Evolutionary conservation across 2,797 vertebrate genomes (phyloP).

Genomic region (Pachyuromys duprasi): DNA sequence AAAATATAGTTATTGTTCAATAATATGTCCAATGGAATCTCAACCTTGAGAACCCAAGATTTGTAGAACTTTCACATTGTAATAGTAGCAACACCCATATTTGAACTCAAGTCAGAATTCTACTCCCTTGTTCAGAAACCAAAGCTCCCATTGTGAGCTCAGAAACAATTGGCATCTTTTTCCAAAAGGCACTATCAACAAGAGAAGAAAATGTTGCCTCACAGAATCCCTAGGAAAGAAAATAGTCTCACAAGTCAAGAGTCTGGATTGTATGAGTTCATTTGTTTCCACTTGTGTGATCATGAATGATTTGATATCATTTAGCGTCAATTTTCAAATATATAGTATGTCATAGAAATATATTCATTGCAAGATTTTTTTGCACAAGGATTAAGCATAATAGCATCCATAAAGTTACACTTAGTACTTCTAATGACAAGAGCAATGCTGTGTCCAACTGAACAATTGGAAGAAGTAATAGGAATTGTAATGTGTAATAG

Average conservation of each 20-base stretch:
- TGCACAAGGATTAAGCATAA: background rate
- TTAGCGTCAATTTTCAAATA: background rate
- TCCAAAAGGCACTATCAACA: background rate
- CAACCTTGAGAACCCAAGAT: background rate
- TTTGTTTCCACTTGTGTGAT: background rate
- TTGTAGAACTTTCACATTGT: background rate
- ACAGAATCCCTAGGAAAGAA: background rate
- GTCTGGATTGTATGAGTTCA: background rate
- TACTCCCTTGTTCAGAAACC: background rate
- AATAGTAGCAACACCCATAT: background rate
- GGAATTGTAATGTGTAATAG: background rate
- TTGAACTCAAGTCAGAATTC: background rate
- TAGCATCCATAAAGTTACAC: background rate
- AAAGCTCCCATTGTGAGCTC: background rate
- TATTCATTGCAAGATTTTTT: background rate
- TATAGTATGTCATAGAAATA: background rate
- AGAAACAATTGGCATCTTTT: background rate
- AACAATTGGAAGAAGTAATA: background rate
- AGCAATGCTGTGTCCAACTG: background rate
- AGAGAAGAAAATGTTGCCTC: background rate
- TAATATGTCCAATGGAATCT: background rate
- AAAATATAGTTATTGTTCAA: background rate
- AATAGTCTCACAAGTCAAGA: background rate
- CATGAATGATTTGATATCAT: background rate
- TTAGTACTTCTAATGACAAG: background rate